Conservation (phyloP, 2,888 invertebrate genomes). For the Frankliniella fusca region DNA sequence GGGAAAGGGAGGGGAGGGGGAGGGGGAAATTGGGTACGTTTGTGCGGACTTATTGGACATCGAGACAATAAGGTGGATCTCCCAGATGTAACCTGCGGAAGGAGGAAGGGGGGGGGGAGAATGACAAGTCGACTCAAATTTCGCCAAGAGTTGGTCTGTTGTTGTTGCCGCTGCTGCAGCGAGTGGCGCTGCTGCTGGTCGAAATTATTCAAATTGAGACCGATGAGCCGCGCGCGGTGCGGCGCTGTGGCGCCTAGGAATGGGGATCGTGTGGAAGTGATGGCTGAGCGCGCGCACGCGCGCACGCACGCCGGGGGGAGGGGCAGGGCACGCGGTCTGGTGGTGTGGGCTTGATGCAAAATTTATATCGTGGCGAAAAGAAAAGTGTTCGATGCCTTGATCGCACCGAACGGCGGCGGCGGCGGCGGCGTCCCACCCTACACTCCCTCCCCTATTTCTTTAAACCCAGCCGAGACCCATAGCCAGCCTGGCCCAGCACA, state of each 20-base stretch:
- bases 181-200: neutral
- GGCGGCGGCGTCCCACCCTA: neutral
- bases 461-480: neutral
- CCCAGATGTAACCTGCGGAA: neutral
- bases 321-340: neutral
- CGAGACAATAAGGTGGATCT: too few relatives aligned
- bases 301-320: neutral
- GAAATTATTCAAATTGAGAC: too few relatives aligned
- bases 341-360: constrained; percentile 14
- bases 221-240: too few relatives aligned
- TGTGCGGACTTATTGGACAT: too few relatives aligned
- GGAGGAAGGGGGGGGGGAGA: neutral
- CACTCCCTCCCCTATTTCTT: neutral
- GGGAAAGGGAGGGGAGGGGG: neutral
- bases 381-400: constrained; percentile 10
- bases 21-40: neutral
- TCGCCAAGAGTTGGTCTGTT: too few relatives aligned
- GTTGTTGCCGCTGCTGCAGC: neutral
- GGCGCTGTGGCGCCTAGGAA: too few relatives aligned
- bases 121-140: neutral
- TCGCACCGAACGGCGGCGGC: neutral
- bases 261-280: too few relatives aligned
- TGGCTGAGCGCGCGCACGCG: neutral
- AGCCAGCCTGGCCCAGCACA: neutral
- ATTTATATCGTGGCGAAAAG: constrained; percentile 23